Evolutionary conservation across 2,797 vertebrate genomes (phyloP).

Genomic region (Eulemur albifrons): DNA sequence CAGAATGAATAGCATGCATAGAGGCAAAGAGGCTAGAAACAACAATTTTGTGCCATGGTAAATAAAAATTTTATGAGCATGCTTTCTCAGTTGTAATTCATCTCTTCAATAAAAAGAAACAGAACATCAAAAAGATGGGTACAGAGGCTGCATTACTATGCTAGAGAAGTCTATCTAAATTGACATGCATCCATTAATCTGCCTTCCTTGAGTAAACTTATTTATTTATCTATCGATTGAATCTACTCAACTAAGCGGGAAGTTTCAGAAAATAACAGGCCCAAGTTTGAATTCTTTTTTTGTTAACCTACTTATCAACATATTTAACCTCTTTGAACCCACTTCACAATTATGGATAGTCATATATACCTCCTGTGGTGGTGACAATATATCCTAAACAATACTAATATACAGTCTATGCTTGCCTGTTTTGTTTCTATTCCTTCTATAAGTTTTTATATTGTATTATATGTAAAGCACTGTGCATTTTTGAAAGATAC

Average conservation of each 20-base stretch:
- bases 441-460: neutral
- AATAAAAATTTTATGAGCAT: slow-evolving; percentile 49
- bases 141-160: neutral
- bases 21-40: neutral
- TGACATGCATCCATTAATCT: slow-evolving; percentile 20
- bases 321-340: neutral
- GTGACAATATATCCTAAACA: neutral
- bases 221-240: neutral
- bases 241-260: neutral
- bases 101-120: slow-evolving; percentile 36
- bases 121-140: neutral
- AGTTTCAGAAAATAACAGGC: slow-evolving; percentile 21
- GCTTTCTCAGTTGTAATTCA: slow-evolving; percentile 17
- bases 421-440: neutral
- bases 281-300: neutral
- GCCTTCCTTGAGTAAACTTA: neutral
- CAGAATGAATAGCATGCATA: neutral
- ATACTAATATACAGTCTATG: neutral
- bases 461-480: neutral
- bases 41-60: neutral
- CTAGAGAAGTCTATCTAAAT: neutral
- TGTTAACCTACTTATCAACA: neutral
- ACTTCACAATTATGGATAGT: neutral
- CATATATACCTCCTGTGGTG: neutral
- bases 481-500: neutral